Conservation (phyloP, 30 jellyfish, hydroid and myxozoan genomes). For the Clytia hemisphaerica region DNA sequence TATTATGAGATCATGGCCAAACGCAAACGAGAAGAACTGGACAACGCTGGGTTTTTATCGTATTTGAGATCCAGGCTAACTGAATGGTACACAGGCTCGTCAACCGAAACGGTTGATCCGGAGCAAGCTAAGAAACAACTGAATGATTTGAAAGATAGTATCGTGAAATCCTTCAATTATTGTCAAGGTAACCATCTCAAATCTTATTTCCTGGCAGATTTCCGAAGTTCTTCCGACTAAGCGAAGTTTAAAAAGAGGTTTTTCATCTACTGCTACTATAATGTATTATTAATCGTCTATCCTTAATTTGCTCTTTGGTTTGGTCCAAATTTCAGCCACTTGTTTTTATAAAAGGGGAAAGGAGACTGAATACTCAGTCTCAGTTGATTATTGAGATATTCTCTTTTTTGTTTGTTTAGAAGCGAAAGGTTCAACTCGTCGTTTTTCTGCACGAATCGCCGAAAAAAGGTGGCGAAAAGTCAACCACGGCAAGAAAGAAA, state of each 20-base stretch:
- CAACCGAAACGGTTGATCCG: constrained; percentile 29
- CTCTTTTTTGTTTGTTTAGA: constrained; percentile 24
- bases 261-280: not conserved
- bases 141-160: constrained; percentile 34
- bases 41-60: constrained; percentile 49
- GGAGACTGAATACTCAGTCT: no score
- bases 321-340: no score
- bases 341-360: no score
- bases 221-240: no score
- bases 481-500: not conserved
- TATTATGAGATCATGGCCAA: constrained; percentile 56
- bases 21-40: constrained; percentile 70
- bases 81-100: constrained; percentile 48
- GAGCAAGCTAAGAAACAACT: constrained; percentile 40
- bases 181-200: constrained; percentile 87
- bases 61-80: constrained; percentile 52
- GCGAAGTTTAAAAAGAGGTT: not conserved
- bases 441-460: constrained; percentile 64
- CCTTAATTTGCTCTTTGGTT: no score
- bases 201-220: no score
- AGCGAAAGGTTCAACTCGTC: constrained; percentile 78
- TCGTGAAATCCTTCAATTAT: constrained; percentile 50
- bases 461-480: constrained; percentile 22
- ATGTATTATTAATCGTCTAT: not conserved
- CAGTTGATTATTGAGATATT: no score